Conservation (phyloP, 1,140 invertebrate genomes). For the Hormaphis cornu region DNA sequence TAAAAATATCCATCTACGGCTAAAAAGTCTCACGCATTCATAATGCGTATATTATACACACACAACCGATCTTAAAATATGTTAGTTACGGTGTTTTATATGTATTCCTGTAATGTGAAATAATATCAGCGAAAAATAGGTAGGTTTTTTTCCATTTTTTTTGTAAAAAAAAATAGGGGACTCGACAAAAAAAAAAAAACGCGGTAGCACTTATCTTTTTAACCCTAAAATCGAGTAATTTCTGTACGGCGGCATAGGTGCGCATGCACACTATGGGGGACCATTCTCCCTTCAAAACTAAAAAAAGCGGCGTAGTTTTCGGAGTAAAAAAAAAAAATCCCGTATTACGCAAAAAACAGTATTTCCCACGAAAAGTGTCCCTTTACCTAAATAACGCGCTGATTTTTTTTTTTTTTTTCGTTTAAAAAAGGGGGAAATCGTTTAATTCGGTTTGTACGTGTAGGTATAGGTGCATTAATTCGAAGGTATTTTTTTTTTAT, state of each 20-base stretch:
- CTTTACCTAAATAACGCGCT: not conserved
- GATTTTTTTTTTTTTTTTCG: slow-evolving; percentile 13
- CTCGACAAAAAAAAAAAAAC: not conserved
- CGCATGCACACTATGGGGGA: not conserved
- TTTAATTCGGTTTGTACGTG: not conserved
- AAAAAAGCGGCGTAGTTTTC: slow-evolving; percentile 1
- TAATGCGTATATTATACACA: too few relatives aligned
- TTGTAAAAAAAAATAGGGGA: slow-evolving; percentile 15
- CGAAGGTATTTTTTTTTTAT: not conserved
- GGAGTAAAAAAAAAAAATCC: slow-evolving; percentile 6
- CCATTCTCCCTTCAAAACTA: slow-evolving; percentile 4
- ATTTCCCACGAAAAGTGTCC: slow-evolving; percentile 30
- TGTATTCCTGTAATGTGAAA: not conserved
- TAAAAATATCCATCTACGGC: not conserved
- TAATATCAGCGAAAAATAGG: not conserved
- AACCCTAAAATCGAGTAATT: slow-evolving; percentile 30
- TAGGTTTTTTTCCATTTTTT: not conserved
- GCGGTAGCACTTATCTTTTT: slow-evolving; percentile 16
- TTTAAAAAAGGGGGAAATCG: slow-evolving; percentile 22
- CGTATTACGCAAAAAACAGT: slow-evolving; percentile 13
- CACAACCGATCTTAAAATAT: not conserved
- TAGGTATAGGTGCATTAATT: slow-evolving; percentile 15
- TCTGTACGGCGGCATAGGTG: not conserved
- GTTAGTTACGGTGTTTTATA: not conserved
- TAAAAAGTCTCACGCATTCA: not conserved